Conservation (phyloP, 2,888 invertebrate genomes). For the Oxyteleia sp. region DNA sequence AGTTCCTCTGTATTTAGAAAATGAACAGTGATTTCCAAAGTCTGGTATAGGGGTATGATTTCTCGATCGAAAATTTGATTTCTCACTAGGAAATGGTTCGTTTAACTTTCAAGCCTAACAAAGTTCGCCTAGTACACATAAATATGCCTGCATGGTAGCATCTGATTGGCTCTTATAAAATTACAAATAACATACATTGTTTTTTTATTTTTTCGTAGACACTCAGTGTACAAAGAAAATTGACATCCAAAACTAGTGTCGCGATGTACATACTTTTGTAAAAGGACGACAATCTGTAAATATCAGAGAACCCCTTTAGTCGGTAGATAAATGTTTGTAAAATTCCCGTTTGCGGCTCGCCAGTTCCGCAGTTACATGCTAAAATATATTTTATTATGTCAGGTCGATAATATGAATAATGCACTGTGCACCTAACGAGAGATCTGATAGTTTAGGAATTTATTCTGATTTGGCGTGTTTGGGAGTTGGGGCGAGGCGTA, state of each 20-base stretch:
- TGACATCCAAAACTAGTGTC: not conserved
- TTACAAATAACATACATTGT: constrained; percentile 1
- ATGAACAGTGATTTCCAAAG: too few species aligned
- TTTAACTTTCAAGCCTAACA: constrained; percentile 32
- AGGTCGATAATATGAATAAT: constrained; percentile 26
- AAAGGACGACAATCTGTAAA: not conserved
- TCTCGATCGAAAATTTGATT: constrained; percentile 2
- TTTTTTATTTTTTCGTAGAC: constrained; percentile 19
- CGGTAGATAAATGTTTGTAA: not conserved
- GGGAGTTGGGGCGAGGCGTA: constrained; percentile 62
- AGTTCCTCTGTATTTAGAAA: too few species aligned
- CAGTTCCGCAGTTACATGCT: not conserved
- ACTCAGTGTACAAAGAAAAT: constrained; percentile 2
- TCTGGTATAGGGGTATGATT: constrained; percentile 4
- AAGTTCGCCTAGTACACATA: constrained; percentile 24
- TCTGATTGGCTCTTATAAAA: constrained; percentile 26
- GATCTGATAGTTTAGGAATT: constrained; percentile 65
- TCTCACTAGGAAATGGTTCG: constrained; percentile 8
- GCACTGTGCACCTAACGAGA: constrained; percentile 42
- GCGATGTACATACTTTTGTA: not conserved
- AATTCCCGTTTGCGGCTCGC: not conserved
- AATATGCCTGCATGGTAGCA: constrained; percentile 47
- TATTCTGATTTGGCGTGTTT: constrained; percentile 66
- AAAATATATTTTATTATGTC: constrained; percentile 26
- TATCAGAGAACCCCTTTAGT: not conserved